Conservation (phyloP, 2,888 invertebrate genomes). For the Suillia variegata region DNA sequence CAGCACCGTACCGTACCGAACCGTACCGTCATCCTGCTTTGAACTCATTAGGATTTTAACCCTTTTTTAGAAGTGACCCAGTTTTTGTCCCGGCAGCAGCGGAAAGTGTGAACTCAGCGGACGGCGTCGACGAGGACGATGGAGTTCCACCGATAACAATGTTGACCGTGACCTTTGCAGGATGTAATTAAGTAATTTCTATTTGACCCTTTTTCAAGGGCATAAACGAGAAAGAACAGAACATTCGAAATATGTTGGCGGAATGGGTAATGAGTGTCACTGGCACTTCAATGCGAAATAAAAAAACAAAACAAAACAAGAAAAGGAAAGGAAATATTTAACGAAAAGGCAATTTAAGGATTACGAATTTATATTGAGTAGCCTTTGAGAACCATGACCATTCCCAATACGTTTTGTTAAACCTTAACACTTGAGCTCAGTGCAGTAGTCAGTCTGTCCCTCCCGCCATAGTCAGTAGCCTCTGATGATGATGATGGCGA, state of each 20-base stretch:
- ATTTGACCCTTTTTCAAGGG: conserved; percentile 35
- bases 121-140: neutral
- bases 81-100: neutral
- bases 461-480: no score
- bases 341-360: neutral
- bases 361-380: neutral
- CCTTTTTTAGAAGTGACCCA: conserved; percentile 29
- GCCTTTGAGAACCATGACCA: conserved; percentile 36
- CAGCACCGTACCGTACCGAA: no score
- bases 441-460: no score
- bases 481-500: no score
- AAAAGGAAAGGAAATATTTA: neutral
- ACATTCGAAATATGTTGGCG: no score
- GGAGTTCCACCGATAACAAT: neutral
- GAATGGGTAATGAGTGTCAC: no score
- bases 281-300: no score
- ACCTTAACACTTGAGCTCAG: no score
- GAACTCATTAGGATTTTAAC: conserved; percentile 48
- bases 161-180: neutral
- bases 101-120: neutral
- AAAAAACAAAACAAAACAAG: neutral
- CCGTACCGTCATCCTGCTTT: neutral
- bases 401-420: conserved; percentile 34
- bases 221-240: neutral
- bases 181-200: conserved; percentile 46